Conservation (phyloP, 2,888 invertebrate genomes). For the Byasa hedistus region DNA sequence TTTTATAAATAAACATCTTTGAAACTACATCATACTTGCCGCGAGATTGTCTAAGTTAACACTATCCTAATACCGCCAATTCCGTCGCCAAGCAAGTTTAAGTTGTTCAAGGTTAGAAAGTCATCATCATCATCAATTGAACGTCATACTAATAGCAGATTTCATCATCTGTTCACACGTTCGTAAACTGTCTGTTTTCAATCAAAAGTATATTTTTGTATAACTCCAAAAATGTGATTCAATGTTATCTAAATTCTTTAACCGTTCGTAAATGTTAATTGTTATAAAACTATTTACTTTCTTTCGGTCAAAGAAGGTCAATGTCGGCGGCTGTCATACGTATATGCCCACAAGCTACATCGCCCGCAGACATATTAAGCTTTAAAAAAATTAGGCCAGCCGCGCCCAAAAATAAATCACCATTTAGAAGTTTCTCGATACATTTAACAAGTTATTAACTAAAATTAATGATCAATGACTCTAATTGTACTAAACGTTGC, state of each 20-base stretch:
- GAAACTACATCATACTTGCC: too few relatives aligned
- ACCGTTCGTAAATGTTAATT: constrained; percentile 40
- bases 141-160: too few relatives aligned
- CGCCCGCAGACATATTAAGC: constrained; percentile 19
- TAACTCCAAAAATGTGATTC: not conserved
- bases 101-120: too few relatives aligned
- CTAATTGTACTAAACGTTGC: not conserved
- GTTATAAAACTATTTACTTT: constrained; percentile 42
- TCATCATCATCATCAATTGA: too few relatives aligned
- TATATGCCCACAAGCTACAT: constrained; percentile 26
- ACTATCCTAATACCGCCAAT: too few relatives aligned
- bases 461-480: not conserved
- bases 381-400: constrained; percentile 42
- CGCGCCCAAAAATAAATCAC: constrained; percentile 40
- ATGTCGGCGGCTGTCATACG: constrained; percentile 45
- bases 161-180: too few relatives aligned
- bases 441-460: constrained; percentile 30
- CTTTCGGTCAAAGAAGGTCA: constrained; percentile 49
- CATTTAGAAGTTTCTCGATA: constrained; percentile 12
- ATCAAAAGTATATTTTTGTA: not conserved
- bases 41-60: too few relatives aligned
- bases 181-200: not conserved
- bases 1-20: too few relatives aligned
- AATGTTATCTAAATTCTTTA: not conserved
- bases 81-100: too few relatives aligned